Base-by-base conservation (phyloP, 2,113 vertebrate species). In the Conger conger region DNA sequence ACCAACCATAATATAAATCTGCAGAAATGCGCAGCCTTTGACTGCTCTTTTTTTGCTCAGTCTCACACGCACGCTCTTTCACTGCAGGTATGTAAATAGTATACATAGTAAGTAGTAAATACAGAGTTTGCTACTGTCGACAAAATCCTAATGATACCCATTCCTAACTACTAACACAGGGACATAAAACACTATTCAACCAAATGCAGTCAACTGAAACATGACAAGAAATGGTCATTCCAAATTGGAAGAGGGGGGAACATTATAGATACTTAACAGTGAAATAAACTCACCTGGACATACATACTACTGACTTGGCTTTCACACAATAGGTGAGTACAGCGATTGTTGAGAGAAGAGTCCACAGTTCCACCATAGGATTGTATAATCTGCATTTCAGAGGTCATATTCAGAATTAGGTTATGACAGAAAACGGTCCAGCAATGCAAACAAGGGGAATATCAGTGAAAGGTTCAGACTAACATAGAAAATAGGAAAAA, bases 271-370 rank as follows among this genome's bases (percentile, higher is more conserved):
- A 73, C 68, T 33, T 33, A 33, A 73, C 68, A 73, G n/a, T 33
- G 18, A 42, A n/a, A 35, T 7, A 53, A 42, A 63, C 95, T 94
- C 90, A 99, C 98, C 98, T 99, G 98, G 33, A 97, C 93, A 82
- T 97, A 99, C 95, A 96, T 95, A 87, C 95, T 96, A 92, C 98
- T 99, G 94, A 98, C 97, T 91, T 99, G 98, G 90, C 97, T 99
- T 93, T 99, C 98, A 90, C 98, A 99, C 20, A 99, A 94, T 54
- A 99, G 96, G 90, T 99, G 98, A 0, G 98, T 99, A 89, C 98
- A 98, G 17, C 97, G 95, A 88, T 92, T 94, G 0, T 95, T 98
- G 60, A 99, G 90, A 0, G 96, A 92, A 30, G 97, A 93, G 86
- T 99, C 98, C 68, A 99, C 97, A 6, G 95, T 89, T 0, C 98